phyloP scores from a whole-genome alignment of 2,797 vertebrate species.

The Sitta carolinensis region DNA sequence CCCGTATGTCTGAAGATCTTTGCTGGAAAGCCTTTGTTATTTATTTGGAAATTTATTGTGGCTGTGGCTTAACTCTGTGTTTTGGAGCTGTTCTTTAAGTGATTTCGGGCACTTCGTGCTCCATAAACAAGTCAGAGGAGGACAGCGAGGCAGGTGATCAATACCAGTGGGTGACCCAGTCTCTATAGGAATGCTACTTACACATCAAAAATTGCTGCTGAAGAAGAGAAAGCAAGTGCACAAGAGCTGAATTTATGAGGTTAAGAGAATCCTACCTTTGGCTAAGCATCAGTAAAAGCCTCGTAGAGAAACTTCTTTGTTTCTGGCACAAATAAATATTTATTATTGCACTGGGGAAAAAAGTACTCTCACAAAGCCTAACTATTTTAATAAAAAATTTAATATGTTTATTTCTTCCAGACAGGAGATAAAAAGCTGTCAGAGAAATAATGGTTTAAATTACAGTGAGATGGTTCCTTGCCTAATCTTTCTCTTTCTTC shows the following conservation, averaged over 20 bases:
- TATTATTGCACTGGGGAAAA: slow-evolving; percentile 43
- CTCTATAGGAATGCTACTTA: neutral
- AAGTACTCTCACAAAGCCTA: slow-evolving; percentile 54
- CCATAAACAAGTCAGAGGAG: neutral
- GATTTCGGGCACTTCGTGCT: neutral
- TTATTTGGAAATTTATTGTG: slow-evolving; percentile 50
- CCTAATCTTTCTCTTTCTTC: slow-evolving; percentile 17
- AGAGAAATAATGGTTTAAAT: slow-evolving; percentile 69
- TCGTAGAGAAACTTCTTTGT: slow-evolving; percentile 45
- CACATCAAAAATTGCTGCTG: neutral
- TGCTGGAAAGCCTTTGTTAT: slow-evolving; percentile 42
- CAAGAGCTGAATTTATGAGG: neutral
- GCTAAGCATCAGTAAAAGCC: slow-evolving; percentile 46
- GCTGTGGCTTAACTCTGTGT: slow-evolving; percentile 15
- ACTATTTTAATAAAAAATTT: slow-evolving; percentile 67
- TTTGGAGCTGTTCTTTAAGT: neutral
- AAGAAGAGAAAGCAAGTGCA: neutral
- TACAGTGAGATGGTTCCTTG: slow-evolving; percentile 38
- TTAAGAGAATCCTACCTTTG: slow-evolving; percentile 41
- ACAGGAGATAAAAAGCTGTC: slow-evolving; percentile 69
- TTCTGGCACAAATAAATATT: slow-evolving; percentile 72
- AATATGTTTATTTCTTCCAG: slow-evolving; percentile 69
- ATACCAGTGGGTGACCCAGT: neutral
- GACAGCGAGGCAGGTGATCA: neutral
- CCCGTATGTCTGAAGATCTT: slow-evolving; percentile 60